phyloP scores from a whole-genome alignment of 2,797 vertebrate genomes.

The Chromis chromis region DNA sequence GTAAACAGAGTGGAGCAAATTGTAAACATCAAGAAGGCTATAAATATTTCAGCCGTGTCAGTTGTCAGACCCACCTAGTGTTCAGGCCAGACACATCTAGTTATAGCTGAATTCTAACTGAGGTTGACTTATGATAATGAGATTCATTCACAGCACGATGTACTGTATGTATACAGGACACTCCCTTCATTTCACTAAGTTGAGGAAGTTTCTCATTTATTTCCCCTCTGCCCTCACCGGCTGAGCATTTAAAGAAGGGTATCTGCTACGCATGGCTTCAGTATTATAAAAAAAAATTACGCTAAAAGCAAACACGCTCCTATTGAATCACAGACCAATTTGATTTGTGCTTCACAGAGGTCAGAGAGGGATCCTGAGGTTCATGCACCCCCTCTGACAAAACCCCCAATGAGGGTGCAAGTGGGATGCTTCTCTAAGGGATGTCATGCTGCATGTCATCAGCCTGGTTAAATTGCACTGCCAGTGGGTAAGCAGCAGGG shows the following conservation, averaged over 20 bases:
- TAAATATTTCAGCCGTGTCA: slow-evolving; percentile 71
- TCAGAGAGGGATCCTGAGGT: slow-evolving; percentile 64
- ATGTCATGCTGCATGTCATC: slow-evolving; percentile 84
- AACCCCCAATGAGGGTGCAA: slow-evolving; percentile 60
- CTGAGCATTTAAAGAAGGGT: slow-evolving; percentile 62
- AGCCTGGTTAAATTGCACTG: slow-evolving; percentile 85
- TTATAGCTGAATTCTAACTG: slow-evolving; percentile 72
- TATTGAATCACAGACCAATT: slow-evolving; percentile 63
- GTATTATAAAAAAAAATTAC: slow-evolving; percentile 43
- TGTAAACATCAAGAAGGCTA: slow-evolving; percentile 59
- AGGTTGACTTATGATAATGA: slow-evolving; percentile 76
- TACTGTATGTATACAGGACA: slow-evolving; percentile 46
- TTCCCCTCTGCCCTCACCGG: slow-evolving; percentile 41
- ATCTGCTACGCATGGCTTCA: slow-evolving; percentile 58
- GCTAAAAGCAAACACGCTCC: slow-evolving; percentile 43
- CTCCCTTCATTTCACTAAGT: slow-evolving; percentile 55
- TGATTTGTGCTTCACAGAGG: slow-evolving; percentile 72
- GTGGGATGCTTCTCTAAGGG: slow-evolving; percentile 64
- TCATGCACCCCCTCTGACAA: slow-evolving; percentile 43
- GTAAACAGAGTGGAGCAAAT: slow-evolving; percentile 67
- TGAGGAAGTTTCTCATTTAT: slow-evolving; percentile 62
- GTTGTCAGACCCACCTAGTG: slow-evolving; percentile 72
- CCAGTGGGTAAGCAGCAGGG: slow-evolving; percentile 87
- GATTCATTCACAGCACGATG: slow-evolving; percentile 67
- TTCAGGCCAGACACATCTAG: slow-evolving; percentile 64